Percentiles rank a stretch among this genome's conserved stretches.
These are phyloP conservation scores for Amblyopsis hoosieri DNA, from an alignment of 2,797 vertebrate genomes.

Conservation along the genomic window DNA sequence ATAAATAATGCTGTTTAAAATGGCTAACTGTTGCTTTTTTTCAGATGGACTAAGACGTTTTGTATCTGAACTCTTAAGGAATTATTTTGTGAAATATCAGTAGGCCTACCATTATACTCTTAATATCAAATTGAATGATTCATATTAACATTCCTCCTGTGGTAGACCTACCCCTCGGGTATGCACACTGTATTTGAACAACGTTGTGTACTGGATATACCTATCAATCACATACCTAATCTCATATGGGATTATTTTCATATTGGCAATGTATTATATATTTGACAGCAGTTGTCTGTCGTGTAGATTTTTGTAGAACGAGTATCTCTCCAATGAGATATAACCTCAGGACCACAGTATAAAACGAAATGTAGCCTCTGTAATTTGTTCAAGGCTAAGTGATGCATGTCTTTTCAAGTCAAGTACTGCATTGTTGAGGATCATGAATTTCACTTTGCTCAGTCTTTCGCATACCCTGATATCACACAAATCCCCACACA, in stretches of 20 bases:
- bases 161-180: no score
- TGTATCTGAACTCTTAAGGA: no score
- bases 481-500: no score
- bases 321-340: conserved; percentile 27
- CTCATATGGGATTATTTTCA: neutral
- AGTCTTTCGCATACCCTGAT: no score
- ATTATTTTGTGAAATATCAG: no score
- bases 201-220: neutral
- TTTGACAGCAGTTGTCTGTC: conserved; percentile 6
- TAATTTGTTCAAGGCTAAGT: conserved; percentile 50
- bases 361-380: conserved; percentile 15
- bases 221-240: neutral
- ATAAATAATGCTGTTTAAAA: no score
- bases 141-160: no score
- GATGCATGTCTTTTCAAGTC: conserved; percentile 42
- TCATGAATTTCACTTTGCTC: conserved; percentile 40
- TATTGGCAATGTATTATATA: neutral
- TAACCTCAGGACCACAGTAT: conserved; percentile 20
- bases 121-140: no score
- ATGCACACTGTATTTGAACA: no score
- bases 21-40: no score
- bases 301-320: conserved; percentile 13
- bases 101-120: no score
- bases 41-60: no score
- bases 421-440: conserved; percentile 18